These are phyloP conservation scores for Magallana gigas DNA, from an alignment of 1,140 invertebrate genomes.

Conservation along the genomic window DNA sequence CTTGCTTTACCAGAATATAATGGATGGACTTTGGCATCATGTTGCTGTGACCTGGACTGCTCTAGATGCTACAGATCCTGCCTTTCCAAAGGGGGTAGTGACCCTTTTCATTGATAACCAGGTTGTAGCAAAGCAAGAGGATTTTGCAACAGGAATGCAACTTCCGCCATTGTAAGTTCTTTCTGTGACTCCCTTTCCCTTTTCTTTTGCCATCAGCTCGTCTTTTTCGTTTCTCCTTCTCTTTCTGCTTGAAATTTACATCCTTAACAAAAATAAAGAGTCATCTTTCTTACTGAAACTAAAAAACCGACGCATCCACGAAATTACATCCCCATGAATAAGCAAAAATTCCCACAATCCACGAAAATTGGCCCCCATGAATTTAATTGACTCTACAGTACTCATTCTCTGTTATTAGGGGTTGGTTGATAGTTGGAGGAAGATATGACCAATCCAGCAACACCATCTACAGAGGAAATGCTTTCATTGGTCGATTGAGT, in stretches of 20 bases:
- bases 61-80: not conserved
- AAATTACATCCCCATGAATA: no score
- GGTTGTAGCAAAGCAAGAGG: not conserved
- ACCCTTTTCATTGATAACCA: constrained; percentile 60
- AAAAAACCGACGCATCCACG: no score
- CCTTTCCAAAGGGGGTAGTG: constrained; percentile 17
- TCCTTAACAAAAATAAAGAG: no score
- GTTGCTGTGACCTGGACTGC: constrained; percentile 60
- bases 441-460: constrained; percentile 47
- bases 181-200: no score
- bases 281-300: no score
- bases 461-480: constrained; percentile 32
- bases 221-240: no score
- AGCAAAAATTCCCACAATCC: no score
- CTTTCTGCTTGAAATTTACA: no score
- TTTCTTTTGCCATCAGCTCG: no score
- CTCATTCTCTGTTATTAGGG: constrained; percentile 41
- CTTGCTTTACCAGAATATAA: constrained; percentile 7
- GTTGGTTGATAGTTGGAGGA: constrained; percentile 57
- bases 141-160: constrained; percentile 45
- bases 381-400: no score
- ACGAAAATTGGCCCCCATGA: no score
- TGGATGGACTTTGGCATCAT: constrained; percentile 69
- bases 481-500: constrained; percentile 53
- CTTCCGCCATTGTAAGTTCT: constrained; percentile 58